Evolutionary conservation across 2,113 vertebrate species (phyloP).

Genomic region (Hemicordylus capensis): DNA sequence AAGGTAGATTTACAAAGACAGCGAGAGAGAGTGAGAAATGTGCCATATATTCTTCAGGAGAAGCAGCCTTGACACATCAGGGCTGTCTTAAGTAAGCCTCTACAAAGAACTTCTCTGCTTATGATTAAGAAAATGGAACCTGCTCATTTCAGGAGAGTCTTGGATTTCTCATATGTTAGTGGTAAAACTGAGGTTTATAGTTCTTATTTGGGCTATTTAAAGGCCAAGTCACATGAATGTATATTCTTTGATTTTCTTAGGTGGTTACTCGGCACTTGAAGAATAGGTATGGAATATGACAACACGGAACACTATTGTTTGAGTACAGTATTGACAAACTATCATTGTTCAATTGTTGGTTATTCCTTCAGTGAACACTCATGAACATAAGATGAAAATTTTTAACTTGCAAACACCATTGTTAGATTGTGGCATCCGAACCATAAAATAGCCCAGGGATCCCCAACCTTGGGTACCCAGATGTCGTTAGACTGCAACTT

Average conservation of each 20-base stretch:
- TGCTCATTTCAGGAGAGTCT: not conserved
- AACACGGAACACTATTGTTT: no score
- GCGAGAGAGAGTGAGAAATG: not conserved
- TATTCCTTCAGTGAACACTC: no score
- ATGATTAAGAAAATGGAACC: not conserved
- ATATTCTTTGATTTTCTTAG: no score
- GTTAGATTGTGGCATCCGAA: no score
- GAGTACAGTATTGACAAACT: no score
- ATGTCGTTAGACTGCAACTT: no score
- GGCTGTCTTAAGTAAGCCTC: not conserved
- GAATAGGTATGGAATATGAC: not conserved
- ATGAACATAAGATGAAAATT: no score
- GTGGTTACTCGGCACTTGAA: not conserved
- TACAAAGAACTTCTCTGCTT: not conserved
- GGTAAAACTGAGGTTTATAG: not conserved
- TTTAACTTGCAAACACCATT: no score
- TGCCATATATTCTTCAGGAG: not conserved
- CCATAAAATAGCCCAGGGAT: no score
- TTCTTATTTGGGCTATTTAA: not conserved
- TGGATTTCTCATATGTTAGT: not conserved
- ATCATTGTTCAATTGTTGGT: no score
- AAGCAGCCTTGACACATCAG: not conserved
- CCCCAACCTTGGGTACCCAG: no score
- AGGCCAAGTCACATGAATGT: not conserved
- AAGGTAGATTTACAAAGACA: not conserved